These are phyloP conservation scores for Hemithea aestivaria DNA, from an alignment of 2,888 invertebrate species.

Conservation along the genomic window DNA sequence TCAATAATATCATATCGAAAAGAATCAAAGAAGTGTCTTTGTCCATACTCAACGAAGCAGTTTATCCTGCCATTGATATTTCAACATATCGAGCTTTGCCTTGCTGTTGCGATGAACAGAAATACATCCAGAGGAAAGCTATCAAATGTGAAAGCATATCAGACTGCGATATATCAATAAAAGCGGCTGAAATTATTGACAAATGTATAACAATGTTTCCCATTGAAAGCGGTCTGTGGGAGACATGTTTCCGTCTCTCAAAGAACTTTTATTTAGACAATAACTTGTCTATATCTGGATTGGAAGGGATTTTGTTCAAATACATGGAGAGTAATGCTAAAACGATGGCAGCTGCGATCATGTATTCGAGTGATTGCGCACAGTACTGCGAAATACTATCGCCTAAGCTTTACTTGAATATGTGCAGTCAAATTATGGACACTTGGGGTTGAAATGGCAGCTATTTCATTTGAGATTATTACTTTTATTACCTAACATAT, in stretches of 20 bases:
- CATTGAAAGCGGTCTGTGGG: conserved; percentile 59
- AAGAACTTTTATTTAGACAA: conserved; percentile 65
- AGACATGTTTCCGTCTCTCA: conserved; percentile 58
- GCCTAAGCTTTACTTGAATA: conserved; percentile 68
- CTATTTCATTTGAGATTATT: conserved; percentile 7
- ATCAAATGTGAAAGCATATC: conserved; percentile 26
- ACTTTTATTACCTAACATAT: conserved; percentile 1
- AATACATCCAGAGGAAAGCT: conserved; percentile 35
- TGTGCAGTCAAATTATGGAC: conserved; percentile 69
- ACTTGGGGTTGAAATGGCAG: conserved; percentile 58
- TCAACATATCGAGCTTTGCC: conserved; percentile 46
- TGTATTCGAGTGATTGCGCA: conserved; percentile 68
- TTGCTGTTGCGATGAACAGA: conserved; percentile 62
- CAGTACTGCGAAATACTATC: conserved; percentile 68
- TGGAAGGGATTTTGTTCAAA: conserved; percentile 77
- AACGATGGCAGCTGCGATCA: conserved; percentile 68
- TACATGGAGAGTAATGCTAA: conserved; percentile 72
- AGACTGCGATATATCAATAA: conserved; percentile 43
- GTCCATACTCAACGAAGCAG: conserved; percentile 58
- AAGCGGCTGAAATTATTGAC: conserved; percentile 59
- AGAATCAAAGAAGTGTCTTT: conserved; percentile 65
- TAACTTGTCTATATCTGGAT: conserved; percentile 58
- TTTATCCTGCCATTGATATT: conserved; percentile 49
- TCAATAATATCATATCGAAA: conserved; percentile 58
- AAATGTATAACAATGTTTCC: conserved; percentile 65